phyloP scores from a whole-genome alignment of 2,797 vertebrate genomes.

The Gobio occitaniae region DNA sequence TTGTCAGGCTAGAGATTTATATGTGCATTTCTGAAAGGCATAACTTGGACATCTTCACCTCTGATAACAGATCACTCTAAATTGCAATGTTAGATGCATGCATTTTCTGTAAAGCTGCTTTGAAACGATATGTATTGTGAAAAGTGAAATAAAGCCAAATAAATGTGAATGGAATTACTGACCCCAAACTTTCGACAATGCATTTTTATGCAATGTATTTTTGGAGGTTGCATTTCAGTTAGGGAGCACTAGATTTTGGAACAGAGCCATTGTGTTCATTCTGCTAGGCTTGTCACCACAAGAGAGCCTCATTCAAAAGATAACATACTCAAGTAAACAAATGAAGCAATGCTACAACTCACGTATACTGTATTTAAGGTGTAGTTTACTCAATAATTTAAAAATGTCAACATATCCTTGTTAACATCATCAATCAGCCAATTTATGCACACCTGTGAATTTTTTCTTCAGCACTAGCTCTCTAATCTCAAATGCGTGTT shows the following conservation, averaged over 20 bases:
- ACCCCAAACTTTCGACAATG: not conserved
- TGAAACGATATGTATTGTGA: no score
- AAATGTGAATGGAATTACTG: no score
- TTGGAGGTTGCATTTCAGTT: not conserved
- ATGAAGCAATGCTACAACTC: not conserved
- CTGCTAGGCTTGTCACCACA: conserved; percentile 7
- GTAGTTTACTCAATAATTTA: not conserved
- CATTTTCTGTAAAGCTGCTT: no score
- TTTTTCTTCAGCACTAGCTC: not conserved
- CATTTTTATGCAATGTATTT: not conserved
- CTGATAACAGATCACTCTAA: no score
- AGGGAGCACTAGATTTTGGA: not conserved
- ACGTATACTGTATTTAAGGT: not conserved
- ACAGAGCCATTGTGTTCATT: not conserved
- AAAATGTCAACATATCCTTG: not conserved
- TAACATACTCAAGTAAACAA: not conserved
- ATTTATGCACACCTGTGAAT: not conserved
- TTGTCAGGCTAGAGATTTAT: no score
- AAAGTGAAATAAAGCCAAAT: no score
- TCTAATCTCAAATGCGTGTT: not conserved
- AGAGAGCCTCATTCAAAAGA: not conserved
- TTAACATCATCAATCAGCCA: not conserved
- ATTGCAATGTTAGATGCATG: no score
- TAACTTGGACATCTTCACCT: no score
- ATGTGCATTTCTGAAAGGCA: no score